These are phyloP conservation scores for Drosophila pseudoobscura DNA, from an alignment of 1,140 invertebrate genomes.

Conservation along the genomic window DNA sequence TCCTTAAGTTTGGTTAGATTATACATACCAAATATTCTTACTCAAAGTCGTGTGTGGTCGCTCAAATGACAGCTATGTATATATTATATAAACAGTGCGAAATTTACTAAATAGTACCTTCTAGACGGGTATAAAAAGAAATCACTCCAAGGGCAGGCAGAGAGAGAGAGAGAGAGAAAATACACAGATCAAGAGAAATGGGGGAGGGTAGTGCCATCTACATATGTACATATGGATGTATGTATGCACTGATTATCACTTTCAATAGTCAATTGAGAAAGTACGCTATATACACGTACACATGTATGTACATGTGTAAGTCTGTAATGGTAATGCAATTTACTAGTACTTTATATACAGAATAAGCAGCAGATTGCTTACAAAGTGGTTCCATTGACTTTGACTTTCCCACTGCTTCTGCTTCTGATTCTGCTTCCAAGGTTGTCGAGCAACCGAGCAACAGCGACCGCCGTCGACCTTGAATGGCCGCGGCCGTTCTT, in stretches of 20 bases:
- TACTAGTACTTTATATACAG: slow-evolving; percentile 3
- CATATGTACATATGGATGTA: too few relatives aligned
- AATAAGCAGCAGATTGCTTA: slow-evolving; percentile 16
- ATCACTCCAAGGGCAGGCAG: not conserved
- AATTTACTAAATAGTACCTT: not conserved
- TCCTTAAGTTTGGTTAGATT: too few relatives aligned
- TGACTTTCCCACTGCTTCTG: not conserved
- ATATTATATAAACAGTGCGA: too few relatives aligned
- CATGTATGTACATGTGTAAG: not conserved
- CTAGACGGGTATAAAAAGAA: not conserved
- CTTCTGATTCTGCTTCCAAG: slow-evolving; percentile 10
- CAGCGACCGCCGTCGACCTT: slow-evolving; percentile 7
- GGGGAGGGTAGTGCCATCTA: too few relatives aligned
- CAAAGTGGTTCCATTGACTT: slow-evolving; percentile 26
- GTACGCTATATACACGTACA: slow-evolving; percentile 21
- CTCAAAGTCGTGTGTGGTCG: too few relatives aligned
- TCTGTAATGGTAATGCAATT: slow-evolving; percentile 15
- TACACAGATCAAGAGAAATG: not conserved
- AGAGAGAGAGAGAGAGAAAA: not conserved
- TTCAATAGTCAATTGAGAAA: slow-evolving; percentile 60
- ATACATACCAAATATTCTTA: too few relatives aligned
- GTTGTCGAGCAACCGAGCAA: slow-evolving; percentile 15
- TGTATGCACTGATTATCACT: slow-evolving; percentile 39
- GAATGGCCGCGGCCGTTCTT: not conserved
- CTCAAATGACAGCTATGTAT: too few relatives aligned